Evolutionary conservation across 2,888 invertebrate species (phyloP).

Genomic region (Andrena marginata): DNA sequence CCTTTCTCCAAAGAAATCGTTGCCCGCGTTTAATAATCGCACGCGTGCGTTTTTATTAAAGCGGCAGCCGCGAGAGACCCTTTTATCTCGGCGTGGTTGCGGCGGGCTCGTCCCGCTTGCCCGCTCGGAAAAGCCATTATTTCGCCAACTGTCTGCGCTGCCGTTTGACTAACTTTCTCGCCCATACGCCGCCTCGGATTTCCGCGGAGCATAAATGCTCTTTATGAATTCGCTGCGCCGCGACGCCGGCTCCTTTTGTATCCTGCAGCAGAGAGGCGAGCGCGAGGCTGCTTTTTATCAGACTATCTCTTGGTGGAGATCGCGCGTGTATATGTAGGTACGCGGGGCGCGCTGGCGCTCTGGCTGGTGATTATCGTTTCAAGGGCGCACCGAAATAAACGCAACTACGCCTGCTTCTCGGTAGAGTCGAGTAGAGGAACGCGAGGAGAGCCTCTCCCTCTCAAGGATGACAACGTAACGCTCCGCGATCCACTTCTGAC

Average conservation of each 20-base stretch:
- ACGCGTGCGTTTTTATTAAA: conserved; percentile 30
- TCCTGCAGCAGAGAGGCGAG: background rate
- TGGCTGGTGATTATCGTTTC: conserved; percentile 29
- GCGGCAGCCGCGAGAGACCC: conserved; percentile 14
- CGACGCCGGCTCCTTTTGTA: background rate
- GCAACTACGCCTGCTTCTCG: conserved; percentile 14
- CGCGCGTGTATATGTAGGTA: background rate
- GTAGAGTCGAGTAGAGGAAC: background rate
- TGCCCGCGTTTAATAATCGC: conserved; percentile 24
- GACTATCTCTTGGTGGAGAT: conserved; percentile 30
- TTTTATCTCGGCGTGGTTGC: conserved; percentile 23
- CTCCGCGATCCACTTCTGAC: conserved; percentile 6
- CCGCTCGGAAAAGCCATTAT: conserved; percentile 48
- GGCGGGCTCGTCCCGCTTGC: conserved; percentile 7
- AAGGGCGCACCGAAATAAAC: conserved; percentile 43
- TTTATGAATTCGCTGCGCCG: conserved; percentile 5
- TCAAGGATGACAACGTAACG: conserved; percentile 50
- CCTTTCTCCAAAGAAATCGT: background rate
- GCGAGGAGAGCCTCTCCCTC: conserved; percentile 19
- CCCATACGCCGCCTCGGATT: conserved; percentile 6
- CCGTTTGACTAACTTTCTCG: conserved; percentile 39
- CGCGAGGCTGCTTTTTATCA: conserved; percentile 41
- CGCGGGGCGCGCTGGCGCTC: background rate
- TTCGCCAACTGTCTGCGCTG: conserved; percentile 29
- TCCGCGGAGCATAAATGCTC: conserved; percentile 24